Evolutionary conservation across 1,140 invertebrate genomes (phyloP), one percentile per base, ranked within the genome.

Genomic region (Dinothrombium tinctorium): DNA sequence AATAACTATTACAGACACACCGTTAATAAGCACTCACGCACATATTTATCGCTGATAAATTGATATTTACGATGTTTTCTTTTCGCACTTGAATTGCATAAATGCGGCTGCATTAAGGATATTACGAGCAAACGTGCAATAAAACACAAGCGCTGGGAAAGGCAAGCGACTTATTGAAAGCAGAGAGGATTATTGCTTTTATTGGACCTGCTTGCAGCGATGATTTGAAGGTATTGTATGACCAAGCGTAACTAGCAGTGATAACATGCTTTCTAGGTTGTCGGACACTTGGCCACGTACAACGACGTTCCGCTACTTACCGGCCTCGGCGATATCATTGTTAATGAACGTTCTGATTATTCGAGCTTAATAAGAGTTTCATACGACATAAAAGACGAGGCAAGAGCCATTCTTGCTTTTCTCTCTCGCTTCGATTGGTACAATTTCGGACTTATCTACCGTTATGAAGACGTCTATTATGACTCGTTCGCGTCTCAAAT

Each of bases 111-210:
- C n/a, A n/a, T 0, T n/a, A 7, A 26, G 49, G 47, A n/a, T 47
- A 40, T 24, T 51, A 51, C 33, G 24, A 31, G 4, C 20, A 31
- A 19, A 25, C 40, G 33, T 82, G 78, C 52, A 79, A 75, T 17
- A 76, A 72, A 5, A 67, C 67, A 2, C 58, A 55, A 29, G 72
- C 74, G 7, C 72, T 74, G 0, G 74, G 74, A 28, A 58, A 73
- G 42, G 73, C 74, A 0, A 71, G 73, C 4, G 72, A 76, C 50
- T 72, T 76, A 71, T 68, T 72, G 50, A 79, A 76, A 60, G 64
- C 67, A 42, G 69, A 76, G 45, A 69, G 79, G 51, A 74, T 78
- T 3, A 75, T 80, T 36, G 77, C 77, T 2, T 81, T 77, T 50
- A 68, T 83, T 26, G 77, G 78, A 4, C 77, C 77, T 0, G 76